Evolutionary conservation across 2,113 vertebrate species (phyloP).

Genomic region (Thomomys bottae): DNA sequence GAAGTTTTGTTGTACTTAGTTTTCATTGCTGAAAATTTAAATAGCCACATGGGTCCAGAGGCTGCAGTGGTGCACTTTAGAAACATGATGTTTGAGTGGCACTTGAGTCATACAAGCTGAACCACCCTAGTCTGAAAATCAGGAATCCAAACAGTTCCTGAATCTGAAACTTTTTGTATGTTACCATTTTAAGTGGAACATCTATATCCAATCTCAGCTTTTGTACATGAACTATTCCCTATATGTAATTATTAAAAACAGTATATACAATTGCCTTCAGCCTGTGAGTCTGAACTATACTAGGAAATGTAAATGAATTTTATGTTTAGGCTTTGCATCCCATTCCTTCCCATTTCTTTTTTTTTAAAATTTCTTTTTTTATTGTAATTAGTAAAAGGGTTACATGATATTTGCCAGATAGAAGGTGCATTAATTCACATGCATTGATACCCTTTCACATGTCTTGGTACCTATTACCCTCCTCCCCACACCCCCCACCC

Average conservation of each 20-base stretch:
- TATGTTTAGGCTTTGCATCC: not conserved
- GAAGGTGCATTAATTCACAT: no score
- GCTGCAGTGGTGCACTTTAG: not conserved
- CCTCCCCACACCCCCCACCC: no score
- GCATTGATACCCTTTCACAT: no score
- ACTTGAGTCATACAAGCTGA: not conserved
- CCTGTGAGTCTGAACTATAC: not conserved
- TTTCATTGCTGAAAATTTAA: slow-evolving; percentile 18
- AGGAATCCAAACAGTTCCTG: not conserved
- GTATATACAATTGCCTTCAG: not conserved
- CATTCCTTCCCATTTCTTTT: no score
- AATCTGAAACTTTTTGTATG: not conserved
- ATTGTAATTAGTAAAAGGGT: no score
- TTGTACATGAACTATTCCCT: not conserved
- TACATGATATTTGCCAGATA: no score
- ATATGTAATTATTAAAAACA: not conserved
- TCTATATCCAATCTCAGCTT: not conserved
- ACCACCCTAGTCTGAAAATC: not conserved
- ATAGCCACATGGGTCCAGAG: not conserved
- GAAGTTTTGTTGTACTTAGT: not conserved
- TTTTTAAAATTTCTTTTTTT: no score
- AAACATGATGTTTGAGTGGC: not conserved
- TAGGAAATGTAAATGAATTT: not conserved
- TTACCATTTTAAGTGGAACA: not conserved
- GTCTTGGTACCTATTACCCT: no score